A percentile compares a stretch with the other conserved stretches of the same genome.
phyloP scores from a whole-genome alignment of 2,113 vertebrate species.

The Herpetotheres cachinnans region DNA sequence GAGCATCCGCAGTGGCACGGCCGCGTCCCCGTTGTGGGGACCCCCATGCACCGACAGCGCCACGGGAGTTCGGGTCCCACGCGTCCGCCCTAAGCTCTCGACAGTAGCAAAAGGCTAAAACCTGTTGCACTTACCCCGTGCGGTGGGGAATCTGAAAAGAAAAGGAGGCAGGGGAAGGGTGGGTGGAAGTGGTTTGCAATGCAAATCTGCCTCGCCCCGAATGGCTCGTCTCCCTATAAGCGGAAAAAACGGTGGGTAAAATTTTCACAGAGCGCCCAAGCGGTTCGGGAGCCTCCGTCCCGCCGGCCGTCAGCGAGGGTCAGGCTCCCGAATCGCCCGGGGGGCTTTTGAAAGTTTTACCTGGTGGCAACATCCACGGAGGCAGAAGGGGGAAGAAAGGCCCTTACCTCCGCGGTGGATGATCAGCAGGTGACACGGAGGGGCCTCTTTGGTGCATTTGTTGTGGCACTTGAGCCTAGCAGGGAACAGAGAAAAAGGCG shows the following conservation, averaged over 20 bases:
- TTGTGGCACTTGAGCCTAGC: conserved; percentile 99
- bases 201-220: conserved; percentile 70
- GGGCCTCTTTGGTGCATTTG: conserved; percentile 99
- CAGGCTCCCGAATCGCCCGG: conserved; percentile 50
- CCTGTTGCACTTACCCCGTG: conserved; percentile 64
- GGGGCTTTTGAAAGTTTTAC: background rate
- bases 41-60: conserved; percentile 28
- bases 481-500: background rate
- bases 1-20: background rate
- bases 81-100: conserved; percentile 28
- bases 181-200: conserved; percentile 72
- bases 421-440: conserved; percentile 96
- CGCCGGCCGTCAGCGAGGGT: background rate
- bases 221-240: conserved; percentile 66
- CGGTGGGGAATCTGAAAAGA: conserved; percentile 70
- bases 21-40: background rate
- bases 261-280: conserved; percentile 30
- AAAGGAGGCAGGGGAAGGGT: conserved; percentile 70
- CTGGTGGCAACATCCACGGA: background rate
- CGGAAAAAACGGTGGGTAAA: conserved; percentile 67
- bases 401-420: conserved; percentile 92
- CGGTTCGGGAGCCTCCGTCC: conserved; percentile 43
- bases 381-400: background rate
- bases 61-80: background rate
- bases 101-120: conserved; percentile 53